Base-by-base conservation (phyloP, 2,113 vertebrate species). In the Ariopsis seemanni region DNA sequence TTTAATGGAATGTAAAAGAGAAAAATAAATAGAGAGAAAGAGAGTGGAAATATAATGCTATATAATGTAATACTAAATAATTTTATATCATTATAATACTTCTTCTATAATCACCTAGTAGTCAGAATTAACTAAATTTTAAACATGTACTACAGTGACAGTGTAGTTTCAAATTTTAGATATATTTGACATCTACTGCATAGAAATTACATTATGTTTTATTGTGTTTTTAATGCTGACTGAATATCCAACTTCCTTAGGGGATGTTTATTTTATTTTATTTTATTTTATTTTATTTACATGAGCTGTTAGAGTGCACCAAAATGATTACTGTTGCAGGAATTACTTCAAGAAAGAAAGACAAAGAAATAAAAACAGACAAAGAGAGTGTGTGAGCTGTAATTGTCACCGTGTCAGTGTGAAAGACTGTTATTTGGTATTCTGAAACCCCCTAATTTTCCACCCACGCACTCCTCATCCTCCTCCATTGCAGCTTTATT, bases 351-450 rank as follows among this genome's bases (percentile, higher is more conserved):
- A 71, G 22, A 78, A 79, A 34, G 3, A n/a, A 25, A 22, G 83
- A 79, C 2, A 30, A 17, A 50, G 30, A 77, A 50, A 50, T 8
- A 78, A 50, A 52, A 5, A 27, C 42, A 15, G 34, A 58, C 1
- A 82, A 42, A 81, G 62, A 87, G 53, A 42, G 77, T 17, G 63
- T 72, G 67, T 88, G 82, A 86, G 67, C 62, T 65, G 27, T 89
- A 86, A 86, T 87, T 84, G 79, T 78, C 89, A 72, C 71, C 78
- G 78, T 74, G 78, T 74, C 60, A 67, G 85, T 78, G 63, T 71
- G 63, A 91, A 77, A 69, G 60, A 84, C 82, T 88, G 69, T 89
- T 86, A 91, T 86, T 89, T 89, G 82, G 42, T 91, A 60, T 78
- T 89, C 50, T 50, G 52, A 88, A 79, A 82, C 87, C 42, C 87